Evolutionary conservation across 2,113 vertebrate genomes (phyloP), one percentile per base, ranked within the genome.

Genomic region (Neotragus moschatus): DNA sequence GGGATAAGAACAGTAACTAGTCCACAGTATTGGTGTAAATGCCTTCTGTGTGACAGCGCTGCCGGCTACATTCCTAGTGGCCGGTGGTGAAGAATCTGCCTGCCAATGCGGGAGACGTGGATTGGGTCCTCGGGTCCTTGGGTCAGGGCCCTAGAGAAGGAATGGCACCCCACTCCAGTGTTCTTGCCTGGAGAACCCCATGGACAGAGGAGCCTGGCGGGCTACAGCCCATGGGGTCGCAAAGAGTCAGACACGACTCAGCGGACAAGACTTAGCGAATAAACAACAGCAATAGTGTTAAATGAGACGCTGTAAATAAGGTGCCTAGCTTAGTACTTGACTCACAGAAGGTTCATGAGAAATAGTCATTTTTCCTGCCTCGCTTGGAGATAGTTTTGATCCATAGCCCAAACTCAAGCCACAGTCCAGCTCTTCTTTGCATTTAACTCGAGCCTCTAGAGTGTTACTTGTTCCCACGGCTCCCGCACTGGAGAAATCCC

Each of bases 241-340:
- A 39, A 2, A 36, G n/a, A 70, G 66, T 23, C 66, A 39, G n/a
- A 39, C 66, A 21, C 2, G 2, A 11, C 63, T 36, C 17, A 30
- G 5, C 2, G 5, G n/a, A 36, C n/a, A 11, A 0, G 9, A 70
- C 63, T 21, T 5, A 36, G 9, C 0, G 1, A 36, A 21, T 36
- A 70, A 70, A 36, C 63, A 36, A 3, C 9, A 5, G 19, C 63
- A 36, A 3, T 43, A 6, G 14, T 58, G 75, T 51, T 43, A 88
- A 33, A 36, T 47, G 5, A n/a, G 36, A 30, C 12, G 15, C 73
- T 55, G 2, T 10, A 10, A 13, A 14, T 63, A 56, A 63, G 19
- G 28, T 53, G 6, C n/a, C 13, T 28, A 14, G 7, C 8, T 53
- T 17, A 3, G 15, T 9, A 12, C 43, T 25, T 77, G 26, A 49